phyloP scores from a whole-genome alignment of 2,113 vertebrate species.

The Heterochromis multidens region DNA sequence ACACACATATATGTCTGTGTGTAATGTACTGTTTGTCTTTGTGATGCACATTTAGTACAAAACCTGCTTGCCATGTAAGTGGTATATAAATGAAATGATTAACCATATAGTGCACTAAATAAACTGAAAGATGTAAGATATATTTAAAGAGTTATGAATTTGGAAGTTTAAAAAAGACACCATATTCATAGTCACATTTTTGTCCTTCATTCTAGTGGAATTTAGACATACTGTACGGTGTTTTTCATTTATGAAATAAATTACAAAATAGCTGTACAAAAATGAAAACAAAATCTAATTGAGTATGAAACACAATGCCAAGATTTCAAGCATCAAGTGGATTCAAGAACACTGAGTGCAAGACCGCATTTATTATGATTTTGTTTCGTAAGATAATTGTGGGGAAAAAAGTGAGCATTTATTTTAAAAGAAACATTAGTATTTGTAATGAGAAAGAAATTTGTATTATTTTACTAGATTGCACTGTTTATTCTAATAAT shows the following conservation, averaged over 20 bases:
- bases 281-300: neutral
- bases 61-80: neutral
- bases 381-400: neutral
- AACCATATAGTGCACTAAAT: neutral
- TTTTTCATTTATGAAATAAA: neutral
- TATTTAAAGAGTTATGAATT: accelerated
- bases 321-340: neutral
- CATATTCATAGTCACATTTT: neutral
- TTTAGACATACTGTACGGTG: neutral
- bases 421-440: neutral
- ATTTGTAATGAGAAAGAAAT: neutral
- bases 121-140: neutral
- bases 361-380: accelerated
- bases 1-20: neutral
- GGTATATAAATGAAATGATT: neutral
- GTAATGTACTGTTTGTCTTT: accelerated
- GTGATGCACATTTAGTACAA: neutral
- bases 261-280: neutral
- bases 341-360: neutral
- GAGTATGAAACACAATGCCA: neutral
- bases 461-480: neutral
- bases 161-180: neutral
- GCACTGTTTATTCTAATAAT: neutral
- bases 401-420: accelerated
- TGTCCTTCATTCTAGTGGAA: neutral